These are phyloP conservation scores for Frankliniella intonsa DNA, from an alignment of 2,888 invertebrate species.

Conservation along the genomic window DNA sequence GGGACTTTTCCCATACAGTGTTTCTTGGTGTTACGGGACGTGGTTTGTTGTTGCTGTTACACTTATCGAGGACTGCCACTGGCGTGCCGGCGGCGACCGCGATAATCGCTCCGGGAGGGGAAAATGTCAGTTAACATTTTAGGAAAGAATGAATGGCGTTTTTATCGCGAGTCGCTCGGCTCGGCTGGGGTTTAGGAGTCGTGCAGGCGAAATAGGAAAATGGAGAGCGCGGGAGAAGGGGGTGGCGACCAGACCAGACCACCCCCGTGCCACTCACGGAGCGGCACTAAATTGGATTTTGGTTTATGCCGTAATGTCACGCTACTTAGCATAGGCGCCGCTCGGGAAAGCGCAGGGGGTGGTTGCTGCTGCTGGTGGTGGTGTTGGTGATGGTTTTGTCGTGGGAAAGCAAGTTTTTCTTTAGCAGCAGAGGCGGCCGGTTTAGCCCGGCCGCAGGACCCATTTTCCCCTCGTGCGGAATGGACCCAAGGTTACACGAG, in stretches of 20 bases:
- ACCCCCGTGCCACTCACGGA: background rate
- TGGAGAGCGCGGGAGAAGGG: no score
- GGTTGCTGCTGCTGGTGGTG: background rate
- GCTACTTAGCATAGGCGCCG: background rate
- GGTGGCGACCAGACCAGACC: background rate
- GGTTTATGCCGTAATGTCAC: slow-evolving; percentile 22
- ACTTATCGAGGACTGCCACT: background rate
- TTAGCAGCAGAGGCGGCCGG: background rate
- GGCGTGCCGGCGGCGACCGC: background rate
- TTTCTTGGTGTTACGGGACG: no score
- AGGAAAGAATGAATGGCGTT: slow-evolving; percentile 1
- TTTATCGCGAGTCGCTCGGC: background rate
- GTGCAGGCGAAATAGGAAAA: no score
- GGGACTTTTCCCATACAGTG: no score
- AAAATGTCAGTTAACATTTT: slow-evolving; percentile 23
- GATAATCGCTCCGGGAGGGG: background rate
- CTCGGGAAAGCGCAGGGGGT: background rate
- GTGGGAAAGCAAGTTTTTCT: no score
- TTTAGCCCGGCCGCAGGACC: no score
- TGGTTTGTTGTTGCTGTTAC: no score
- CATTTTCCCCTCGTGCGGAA: no score
- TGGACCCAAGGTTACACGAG: no score
- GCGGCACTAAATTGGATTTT: slow-evolving; percentile 22
- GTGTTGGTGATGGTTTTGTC: no score
- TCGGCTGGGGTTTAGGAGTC: no score